These are phyloP conservation scores for Phyllotis vaccarum DNA, from an alignment of 2,797 vertebrate species.

Conservation along the genomic window DNA sequence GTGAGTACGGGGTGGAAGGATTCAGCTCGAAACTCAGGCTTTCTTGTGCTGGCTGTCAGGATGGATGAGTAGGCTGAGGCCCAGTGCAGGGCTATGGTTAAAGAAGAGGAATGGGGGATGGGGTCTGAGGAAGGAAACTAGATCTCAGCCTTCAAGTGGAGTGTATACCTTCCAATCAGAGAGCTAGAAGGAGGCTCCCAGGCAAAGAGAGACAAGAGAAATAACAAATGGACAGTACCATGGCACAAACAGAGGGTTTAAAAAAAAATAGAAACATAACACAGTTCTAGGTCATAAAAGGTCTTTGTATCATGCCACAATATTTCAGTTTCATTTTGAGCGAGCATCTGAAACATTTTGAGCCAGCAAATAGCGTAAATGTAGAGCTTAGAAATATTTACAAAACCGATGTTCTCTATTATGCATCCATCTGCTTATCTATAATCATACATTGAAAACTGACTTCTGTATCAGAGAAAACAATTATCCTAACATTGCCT, in stretches of 20 bases:
- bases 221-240: background rate
- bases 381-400: conserved; percentile 54
- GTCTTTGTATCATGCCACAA: background rate
- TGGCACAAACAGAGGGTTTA: background rate
- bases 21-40: background rate
- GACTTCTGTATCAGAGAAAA: conserved; percentile 58
- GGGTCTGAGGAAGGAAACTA: background rate
- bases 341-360: conserved; percentile 35
- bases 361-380: conserved; percentile 49
- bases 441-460: background rate
- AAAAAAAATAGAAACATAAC: conserved; percentile 9
- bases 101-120: background rate
- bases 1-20: background rate
- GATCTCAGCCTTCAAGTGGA: background rate
- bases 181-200: background rate
- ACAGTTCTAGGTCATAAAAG: background rate
- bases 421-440: conserved; percentile 23
- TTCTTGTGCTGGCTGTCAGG: background rate
- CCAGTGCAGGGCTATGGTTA: background rate
- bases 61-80: background rate
- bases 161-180: background rate
- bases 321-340: conserved; percentile 63
- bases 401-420: conserved; percentile 28
- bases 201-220: background rate
- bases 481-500: conserved; percentile 37